phyloP scores from a whole-genome alignment of 2,888 invertebrate genomes.

The Fissipunctia ypsillon region DNA sequence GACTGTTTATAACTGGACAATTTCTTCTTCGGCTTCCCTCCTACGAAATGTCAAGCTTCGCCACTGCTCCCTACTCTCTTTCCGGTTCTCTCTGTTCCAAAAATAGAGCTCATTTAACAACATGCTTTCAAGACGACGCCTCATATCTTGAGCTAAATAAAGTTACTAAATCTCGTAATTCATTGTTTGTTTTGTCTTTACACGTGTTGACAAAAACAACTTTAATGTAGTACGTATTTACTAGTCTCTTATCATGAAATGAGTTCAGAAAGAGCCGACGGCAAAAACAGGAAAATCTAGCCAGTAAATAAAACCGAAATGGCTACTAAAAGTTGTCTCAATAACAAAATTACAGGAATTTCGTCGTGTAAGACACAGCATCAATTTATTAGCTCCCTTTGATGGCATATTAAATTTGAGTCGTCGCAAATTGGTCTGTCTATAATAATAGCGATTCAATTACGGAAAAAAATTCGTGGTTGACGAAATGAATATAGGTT shows the following conservation, averaged over 20 bases:
- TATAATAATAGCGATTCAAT: conserved; percentile 29
- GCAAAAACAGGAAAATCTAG: conserved; percentile 35
- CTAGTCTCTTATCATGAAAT: not conserved
- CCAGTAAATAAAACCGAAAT: conserved; percentile 34
- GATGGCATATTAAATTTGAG: conserved; percentile 38
- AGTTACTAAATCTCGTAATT: conserved; percentile 34
- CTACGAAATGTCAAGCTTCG: too few species aligned
- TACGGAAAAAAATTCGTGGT: conserved; percentile 3
- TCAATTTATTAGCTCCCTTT: conserved; percentile 24
- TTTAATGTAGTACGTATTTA: conserved; percentile 5
- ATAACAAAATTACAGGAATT: conserved; percentile 15
- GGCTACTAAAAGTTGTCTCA: conserved; percentile 11
- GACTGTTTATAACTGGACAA: too few species aligned
- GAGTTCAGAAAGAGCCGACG: not conserved
- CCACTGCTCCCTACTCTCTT: too few species aligned
- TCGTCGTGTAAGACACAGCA: not conserved
- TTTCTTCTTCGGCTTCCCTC: too few species aligned
- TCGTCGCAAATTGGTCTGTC: conserved; percentile 36
- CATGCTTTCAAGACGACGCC: not conserved
- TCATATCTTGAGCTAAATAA: conserved; percentile 4
- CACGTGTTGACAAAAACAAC: conserved; percentile 39
- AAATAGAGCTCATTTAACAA: too few species aligned
- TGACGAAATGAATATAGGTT: conserved; percentile 14
- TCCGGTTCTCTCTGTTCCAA: too few species aligned
- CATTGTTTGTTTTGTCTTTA: conserved; percentile 15